A percentile compares a stretch with the other conserved stretches of the same genome.
These are phyloP conservation scores for Cottoperca gobio DNA, from an alignment of 2,797 vertebrate genomes.

Conservation along the genomic window DNA sequence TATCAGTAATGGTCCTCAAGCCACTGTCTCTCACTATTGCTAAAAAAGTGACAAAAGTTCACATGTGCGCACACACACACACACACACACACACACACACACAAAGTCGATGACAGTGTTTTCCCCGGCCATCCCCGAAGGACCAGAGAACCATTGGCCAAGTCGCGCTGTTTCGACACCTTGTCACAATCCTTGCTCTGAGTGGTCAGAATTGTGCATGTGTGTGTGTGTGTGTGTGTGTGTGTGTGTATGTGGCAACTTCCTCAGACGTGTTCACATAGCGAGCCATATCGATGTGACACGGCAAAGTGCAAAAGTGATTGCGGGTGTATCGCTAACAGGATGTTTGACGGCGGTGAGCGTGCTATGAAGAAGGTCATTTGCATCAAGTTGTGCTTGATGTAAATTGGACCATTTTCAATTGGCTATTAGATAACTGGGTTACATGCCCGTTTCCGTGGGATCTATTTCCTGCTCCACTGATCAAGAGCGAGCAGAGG, in stretches of 20 bases:
- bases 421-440: constrained; percentile 67
- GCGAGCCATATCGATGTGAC: constrained; percentile 74
- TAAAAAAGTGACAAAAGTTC: constrained; percentile 59
- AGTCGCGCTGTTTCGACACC: constrained; percentile 61
- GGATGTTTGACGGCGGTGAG: constrained; percentile 38
- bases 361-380: constrained; percentile 63
- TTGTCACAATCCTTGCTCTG: constrained; percentile 63
- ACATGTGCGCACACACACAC: constrained; percentile 8
- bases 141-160: constrained; percentile 61
- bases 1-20: constrained; percentile 86
- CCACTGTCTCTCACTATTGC: constrained; percentile 58
- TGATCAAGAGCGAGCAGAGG: constrained; percentile 57
- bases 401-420: constrained; percentile 71
- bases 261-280: constrained; percentile 37
- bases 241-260: neutral
- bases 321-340: constrained; percentile 44
- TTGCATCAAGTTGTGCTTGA: constrained; percentile 51
- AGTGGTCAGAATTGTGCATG: constrained; percentile 29
- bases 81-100: constrained; percentile 8
- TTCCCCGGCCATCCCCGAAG: constrained; percentile 58
- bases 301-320: constrained; percentile 28
- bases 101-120: constrained; percentile 52
- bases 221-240: neutral
- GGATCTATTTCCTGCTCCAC: constrained; percentile 72
- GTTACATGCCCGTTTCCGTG: constrained; percentile 59